Evolutionary conservation across 1,140 invertebrate species (phyloP).

Genomic region (Bombus breviceps): DNA sequence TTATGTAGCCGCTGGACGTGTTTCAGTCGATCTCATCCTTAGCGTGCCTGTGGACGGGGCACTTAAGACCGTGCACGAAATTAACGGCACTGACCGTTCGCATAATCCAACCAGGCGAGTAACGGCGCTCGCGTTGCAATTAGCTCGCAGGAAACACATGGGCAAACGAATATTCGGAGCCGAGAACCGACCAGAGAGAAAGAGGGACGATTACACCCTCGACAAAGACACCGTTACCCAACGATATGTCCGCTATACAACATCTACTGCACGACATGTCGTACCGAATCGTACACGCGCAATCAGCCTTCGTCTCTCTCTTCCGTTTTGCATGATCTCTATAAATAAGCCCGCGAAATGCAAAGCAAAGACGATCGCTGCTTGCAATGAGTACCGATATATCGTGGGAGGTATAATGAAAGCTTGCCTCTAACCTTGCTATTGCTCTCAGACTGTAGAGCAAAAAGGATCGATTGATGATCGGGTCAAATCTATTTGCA

Average conservation of each 20-base stretch:
- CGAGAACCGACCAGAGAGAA: not conserved
- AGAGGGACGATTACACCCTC: slow-evolving; percentile 66
- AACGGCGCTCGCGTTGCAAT: slow-evolving; percentile 75
- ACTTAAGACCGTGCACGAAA: slow-evolving; percentile 61
- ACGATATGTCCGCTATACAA: slow-evolving; percentile 55
- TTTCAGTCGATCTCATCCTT: slow-evolving; percentile 58
- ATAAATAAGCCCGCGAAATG: slow-evolving; percentile 65
- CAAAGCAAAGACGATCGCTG: slow-evolving; percentile 35
- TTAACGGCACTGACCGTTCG: slow-evolving; percentile 72
- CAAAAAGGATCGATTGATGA: not conserved
- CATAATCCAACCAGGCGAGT: slow-evolving; percentile 73
- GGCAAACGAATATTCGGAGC: slow-evolving; percentile 71
- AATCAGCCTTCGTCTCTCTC: slow-evolving; percentile 27
- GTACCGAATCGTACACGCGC: slow-evolving; percentile 44
- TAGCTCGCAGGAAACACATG: slow-evolving; percentile 74
- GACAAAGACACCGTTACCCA: slow-evolving; percentile 71
- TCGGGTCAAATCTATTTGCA: not conserved
- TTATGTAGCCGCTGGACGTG: slow-evolving; percentile 12
- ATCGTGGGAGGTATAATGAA: not conserved
- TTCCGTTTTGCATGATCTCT: slow-evolving; percentile 50
- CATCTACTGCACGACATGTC: slow-evolving; percentile 63
- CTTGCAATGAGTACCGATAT: not conserved
- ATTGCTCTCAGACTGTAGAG: not conserved
- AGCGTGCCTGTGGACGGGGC: slow-evolving; percentile 48
- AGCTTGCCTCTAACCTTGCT: not conserved